phyloP scores from a whole-genome alignment of 2,888 invertebrate genomes.

The Platycheirus albimanus region DNA sequence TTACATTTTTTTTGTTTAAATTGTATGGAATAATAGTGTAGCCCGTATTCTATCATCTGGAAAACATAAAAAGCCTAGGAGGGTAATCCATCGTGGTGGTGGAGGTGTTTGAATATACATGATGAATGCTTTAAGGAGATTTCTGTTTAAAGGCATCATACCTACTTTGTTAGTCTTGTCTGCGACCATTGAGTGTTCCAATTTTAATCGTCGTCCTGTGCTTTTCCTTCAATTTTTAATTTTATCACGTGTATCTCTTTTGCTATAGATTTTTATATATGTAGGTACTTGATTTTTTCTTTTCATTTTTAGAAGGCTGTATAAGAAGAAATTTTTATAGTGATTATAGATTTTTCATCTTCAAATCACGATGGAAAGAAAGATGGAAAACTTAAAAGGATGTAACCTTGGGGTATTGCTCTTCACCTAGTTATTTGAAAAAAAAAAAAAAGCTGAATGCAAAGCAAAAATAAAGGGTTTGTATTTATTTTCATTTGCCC shows the following conservation, averaged over 20 bases:
- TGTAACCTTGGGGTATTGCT: slow-evolving; percentile 17
- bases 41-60: no score
- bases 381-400: slow-evolving; percentile 5
- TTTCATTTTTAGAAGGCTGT: background rate
- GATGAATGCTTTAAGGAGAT: slow-evolving; percentile 37
- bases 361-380: slow-evolving; percentile 7
- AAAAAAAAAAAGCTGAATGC: no score
- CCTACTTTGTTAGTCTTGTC: slow-evolving; percentile 66
- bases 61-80: slow-evolving; percentile 17
- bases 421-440: no score
- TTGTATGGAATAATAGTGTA: background rate
- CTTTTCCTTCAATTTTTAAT: slow-evolving; percentile 11
- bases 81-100: slow-evolving; percentile 20
- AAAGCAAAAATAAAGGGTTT: background rate
- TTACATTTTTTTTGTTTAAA: no score
- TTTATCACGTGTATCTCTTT: slow-evolving; percentile 25
- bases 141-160: slow-evolving; percentile 41
- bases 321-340: slow-evolving; percentile 19
- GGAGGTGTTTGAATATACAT: slow-evolving; percentile 37
- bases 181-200: slow-evolving; percentile 67
- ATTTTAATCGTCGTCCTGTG: slow-evolving; percentile 37
- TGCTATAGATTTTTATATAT: slow-evolving; percentile 1
- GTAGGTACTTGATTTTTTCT: background rate
- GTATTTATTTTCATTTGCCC: background rate
- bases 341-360: slow-evolving; percentile 30